Conservation (phyloP, 2,113 vertebrate genomes). For the Nothocercus julius region DNA sequence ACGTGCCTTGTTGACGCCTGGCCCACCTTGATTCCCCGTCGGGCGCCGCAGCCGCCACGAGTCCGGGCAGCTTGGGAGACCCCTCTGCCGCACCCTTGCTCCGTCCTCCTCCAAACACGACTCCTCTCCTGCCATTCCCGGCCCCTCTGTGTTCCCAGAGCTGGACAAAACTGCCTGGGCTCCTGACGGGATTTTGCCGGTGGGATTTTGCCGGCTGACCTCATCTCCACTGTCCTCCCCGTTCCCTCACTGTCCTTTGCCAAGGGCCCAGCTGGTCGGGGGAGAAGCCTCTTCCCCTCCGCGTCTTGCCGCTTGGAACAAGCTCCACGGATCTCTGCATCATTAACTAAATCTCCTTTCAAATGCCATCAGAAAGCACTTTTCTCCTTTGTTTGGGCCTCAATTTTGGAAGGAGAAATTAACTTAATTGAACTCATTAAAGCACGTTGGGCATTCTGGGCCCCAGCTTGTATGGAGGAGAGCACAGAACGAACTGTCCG, state of each 20-base stretch:
- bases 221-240: not conserved
- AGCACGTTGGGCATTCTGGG: not conserved
- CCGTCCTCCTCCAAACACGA: not conserved
- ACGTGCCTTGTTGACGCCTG: accelerated
- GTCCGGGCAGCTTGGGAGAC: not conserved
- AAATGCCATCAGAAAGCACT: not conserved
- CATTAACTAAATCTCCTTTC: slow-evolving; percentile 18
- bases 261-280: not conserved
- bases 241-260: not conserved
- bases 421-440: slow-evolving; percentile 35
- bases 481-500: not conserved
- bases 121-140: not conserved
- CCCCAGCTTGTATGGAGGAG: not conserved
- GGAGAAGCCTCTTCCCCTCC: not conserved
- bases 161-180: not conserved
- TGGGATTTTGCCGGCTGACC: slow-evolving; percentile 24
- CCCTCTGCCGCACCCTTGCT: not conserved
- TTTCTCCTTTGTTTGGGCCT: not conserved
- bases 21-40: accelerated
- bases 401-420: not conserved
- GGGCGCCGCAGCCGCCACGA: not conserved
- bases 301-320: slow-evolving; percentile 17
- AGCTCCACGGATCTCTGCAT: slow-evolving; percentile 16
- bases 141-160: not conserved
- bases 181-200: not conserved